phyloP scores from a whole-genome alignment of 1,140 invertebrate species.

The Acyrthosiphon pisum region DNA sequence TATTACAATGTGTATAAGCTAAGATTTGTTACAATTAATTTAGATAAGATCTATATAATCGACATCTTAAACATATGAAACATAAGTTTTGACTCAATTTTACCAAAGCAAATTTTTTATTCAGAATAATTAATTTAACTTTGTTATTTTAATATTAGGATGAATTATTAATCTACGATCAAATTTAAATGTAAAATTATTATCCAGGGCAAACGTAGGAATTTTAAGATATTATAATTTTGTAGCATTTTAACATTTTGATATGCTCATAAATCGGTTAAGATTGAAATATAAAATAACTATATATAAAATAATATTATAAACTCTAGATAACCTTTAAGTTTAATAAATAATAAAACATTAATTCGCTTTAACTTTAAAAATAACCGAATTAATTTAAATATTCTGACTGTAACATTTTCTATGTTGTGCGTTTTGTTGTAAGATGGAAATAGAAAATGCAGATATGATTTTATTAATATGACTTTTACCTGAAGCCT shows the following conservation, averaged over 20 bases:
- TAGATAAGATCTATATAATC: background rate
- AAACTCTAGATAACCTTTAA: too few relatives aligned
- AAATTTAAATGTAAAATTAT: too few relatives aligned
- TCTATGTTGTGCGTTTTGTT: background rate
- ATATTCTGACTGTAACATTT: background rate
- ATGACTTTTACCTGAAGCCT: constrained; percentile 75
- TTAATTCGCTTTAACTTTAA: background rate
- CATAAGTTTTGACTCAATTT: too few relatives aligned
- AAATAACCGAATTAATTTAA: background rate
- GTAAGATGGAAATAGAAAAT: background rate
- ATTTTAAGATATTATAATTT: too few relatives aligned
- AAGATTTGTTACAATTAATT: background rate
- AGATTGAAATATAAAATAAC: background rate
- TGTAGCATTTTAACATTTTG: too few relatives aligned
- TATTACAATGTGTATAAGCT: background rate
- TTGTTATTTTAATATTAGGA: background rate
- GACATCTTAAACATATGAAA: too few relatives aligned
- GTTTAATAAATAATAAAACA: too few relatives aligned
- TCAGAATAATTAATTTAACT: background rate
- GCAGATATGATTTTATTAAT: background rate
- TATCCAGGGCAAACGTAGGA: too few relatives aligned
- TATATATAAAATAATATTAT: background rate
- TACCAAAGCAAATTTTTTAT: background rate
- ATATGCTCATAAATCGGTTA: background rate
- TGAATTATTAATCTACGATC: background rate